These are phyloP conservation scores for Betta splendens DNA, from an alignment of 2,797 vertebrate genomes.

Conservation along the genomic window DNA sequence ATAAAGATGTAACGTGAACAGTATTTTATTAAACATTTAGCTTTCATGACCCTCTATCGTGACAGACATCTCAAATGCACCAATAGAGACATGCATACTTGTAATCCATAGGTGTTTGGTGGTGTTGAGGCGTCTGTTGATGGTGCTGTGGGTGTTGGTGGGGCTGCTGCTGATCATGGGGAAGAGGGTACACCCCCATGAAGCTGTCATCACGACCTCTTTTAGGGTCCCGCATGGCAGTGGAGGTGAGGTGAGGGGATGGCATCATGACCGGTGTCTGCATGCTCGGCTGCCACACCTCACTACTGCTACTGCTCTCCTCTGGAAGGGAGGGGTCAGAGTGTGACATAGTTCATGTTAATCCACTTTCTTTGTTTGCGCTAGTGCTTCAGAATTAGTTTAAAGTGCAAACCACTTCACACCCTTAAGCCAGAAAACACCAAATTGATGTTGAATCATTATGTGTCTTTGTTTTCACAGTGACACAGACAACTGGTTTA, in stretches of 20 bases:
- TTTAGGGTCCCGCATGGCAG: constrained; percentile 97
- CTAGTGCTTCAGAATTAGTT: too few relatives aligned
- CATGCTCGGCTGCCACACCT: constrained; percentile 95
- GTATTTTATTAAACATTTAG: too few relatives aligned
- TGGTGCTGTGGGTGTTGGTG: constrained; percentile 80
- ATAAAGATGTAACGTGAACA: background rate
- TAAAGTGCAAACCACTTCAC: too few relatives aligned
- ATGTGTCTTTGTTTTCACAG: too few relatives aligned
- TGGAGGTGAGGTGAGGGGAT: constrained; percentile 96
- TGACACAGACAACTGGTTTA: too few relatives aligned
- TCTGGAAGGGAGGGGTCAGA: constrained; percentile 69
- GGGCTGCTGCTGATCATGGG: constrained; percentile 88
- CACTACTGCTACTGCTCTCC: constrained; percentile 94
- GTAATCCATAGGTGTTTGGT: constrained; percentile 95
- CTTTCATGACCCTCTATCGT: too few relatives aligned
- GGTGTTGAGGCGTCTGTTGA: constrained; percentile 82
- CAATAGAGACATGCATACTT: constrained; percentile 83
- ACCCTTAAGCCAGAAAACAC: too few relatives aligned
- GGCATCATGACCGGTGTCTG: constrained; percentile 98
- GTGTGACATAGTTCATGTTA: too few relatives aligned
- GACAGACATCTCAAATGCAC: constrained; percentile 6
- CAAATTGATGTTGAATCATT: too few relatives aligned
- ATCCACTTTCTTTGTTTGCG: too few relatives aligned
- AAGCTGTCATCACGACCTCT: constrained; percentile 93
- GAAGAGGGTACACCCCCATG: constrained; percentile 96